Percentiles rank a stretch among this genome's conserved stretches.
These are phyloP conservation scores for Hydropotes inermis DNA, from an alignment of 2,113 vertebrate species.

Conservation along the genomic window DNA sequence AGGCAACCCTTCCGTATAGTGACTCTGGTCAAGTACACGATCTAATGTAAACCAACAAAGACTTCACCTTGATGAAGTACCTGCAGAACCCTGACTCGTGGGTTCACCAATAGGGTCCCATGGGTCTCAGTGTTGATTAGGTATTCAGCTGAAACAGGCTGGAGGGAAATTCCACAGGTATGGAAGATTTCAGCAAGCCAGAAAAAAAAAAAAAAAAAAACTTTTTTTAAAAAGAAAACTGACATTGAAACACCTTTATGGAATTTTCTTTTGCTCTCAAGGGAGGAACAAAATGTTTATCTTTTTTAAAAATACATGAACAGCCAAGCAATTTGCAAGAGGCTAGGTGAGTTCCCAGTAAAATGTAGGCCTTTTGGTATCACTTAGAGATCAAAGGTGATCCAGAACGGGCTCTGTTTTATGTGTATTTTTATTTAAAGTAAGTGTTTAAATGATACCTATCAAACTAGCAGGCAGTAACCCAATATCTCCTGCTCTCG, in stretches of 20 bases:
- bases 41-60: not conserved
- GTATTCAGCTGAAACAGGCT: not conserved
- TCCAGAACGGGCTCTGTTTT: constrained; percentile 60
- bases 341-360: constrained; percentile 42
- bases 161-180: not conserved
- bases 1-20: not conserved
- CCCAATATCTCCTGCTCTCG: not conserved
- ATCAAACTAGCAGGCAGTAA: constrained; percentile 53
- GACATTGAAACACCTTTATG: not conserved
- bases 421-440: constrained; percentile 59
- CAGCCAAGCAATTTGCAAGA: constrained; percentile 19
- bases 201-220: not conserved
- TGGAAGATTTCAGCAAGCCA: not conserved
- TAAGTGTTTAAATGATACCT: constrained; percentile 61
- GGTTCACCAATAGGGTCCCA: not conserved
- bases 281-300: not conserved
- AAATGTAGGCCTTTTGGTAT: constrained; percentile 38
- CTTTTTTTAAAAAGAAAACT: not conserved
- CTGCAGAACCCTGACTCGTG: not conserved
- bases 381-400: constrained; percentile 32
- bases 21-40: not conserved
- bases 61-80: not conserved
- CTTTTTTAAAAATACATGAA: not conserved
- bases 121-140: not conserved
- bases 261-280: not conserved